Evolutionary conservation across 2,888 invertebrate genomes (phyloP).

Genomic region (Philaethria dido): DNA sequence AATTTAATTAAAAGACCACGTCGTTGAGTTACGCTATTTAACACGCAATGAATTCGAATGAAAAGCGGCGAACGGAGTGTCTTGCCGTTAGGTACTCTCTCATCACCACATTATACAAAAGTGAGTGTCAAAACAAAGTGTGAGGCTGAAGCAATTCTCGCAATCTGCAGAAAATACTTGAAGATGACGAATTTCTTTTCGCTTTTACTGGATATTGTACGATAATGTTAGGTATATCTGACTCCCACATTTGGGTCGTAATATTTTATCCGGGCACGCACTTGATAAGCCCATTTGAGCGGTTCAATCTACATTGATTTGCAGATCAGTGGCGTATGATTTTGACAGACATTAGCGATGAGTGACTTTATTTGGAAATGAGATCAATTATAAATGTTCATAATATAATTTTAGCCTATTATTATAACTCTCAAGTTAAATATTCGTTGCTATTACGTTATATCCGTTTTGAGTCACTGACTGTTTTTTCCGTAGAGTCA

Average conservation of each 20-base stretch:
- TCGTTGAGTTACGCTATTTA: too few species aligned
- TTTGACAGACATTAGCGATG: constrained; percentile 21
- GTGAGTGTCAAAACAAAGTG: too few species aligned
- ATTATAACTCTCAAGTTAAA: not conserved
- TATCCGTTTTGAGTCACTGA: too few species aligned
- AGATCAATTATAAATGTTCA: not conserved
- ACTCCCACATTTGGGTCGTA: constrained; percentile 50
- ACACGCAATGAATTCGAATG: too few species aligned
- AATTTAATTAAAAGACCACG: too few species aligned
- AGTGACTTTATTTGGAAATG: not conserved
- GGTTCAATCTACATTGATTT: constrained; percentile 16
- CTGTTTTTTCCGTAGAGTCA: too few species aligned
- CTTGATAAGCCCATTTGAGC: constrained; percentile 20
- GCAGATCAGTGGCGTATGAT: constrained; percentile 12
- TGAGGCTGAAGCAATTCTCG: too few species aligned
- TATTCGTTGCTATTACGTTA: too few species aligned
- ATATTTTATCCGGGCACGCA: constrained; percentile 46
- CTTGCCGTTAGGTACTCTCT: too few species aligned
- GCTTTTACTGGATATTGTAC: constrained; percentile 21
- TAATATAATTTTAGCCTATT: not conserved
- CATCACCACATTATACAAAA: too few species aligned
- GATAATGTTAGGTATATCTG: constrained; percentile 46
- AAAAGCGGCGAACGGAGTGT: too few species aligned
- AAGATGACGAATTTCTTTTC: not conserved
- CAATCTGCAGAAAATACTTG: not conserved